These are phyloP conservation scores for Triplophysa dalaica DNA, from an alignment of 2,113 vertebrate genomes.

Conservation along the genomic window DNA sequence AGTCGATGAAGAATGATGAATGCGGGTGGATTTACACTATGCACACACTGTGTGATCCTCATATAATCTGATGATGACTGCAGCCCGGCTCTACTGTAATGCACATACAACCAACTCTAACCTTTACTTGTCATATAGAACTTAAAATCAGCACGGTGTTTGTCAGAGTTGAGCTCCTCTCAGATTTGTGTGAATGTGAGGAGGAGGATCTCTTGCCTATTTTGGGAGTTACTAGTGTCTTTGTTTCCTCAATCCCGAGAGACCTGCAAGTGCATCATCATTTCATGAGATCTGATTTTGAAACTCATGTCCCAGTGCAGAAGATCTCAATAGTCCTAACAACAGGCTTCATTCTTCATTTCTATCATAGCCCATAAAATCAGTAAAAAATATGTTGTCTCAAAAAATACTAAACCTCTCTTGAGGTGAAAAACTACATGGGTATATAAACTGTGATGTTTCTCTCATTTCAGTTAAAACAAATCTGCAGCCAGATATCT, in stretches of 20 bases:
- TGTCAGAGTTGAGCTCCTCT: conserved; percentile 1
- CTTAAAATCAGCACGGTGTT: conserved; percentile 11
- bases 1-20: neutral
- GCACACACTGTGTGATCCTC: conserved; percentile 34
- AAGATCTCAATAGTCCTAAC: neutral
- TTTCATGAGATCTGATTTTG: neutral
- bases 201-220: too few relatives aligned
- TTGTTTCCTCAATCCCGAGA: neutral
- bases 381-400: neutral
- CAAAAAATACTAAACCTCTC: neutral
- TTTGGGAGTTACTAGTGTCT: neutral
- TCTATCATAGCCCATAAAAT: too few relatives aligned
- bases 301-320: neutral
- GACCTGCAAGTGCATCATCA: neutral
- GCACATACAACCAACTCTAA: neutral
- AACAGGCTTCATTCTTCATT: neutral
- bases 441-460: neutral
- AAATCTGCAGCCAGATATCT: neutral
- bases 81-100: neutral
- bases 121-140: conserved; percentile 1
- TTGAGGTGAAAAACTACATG: neutral
- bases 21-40: neutral
- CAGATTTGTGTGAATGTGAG: neutral
- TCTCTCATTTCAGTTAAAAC: neutral
- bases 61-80: neutral